phyloP scores from a whole-genome alignment of 2,797 vertebrate genomes.

The Lepidocolaptes lacrymiger region DNA sequence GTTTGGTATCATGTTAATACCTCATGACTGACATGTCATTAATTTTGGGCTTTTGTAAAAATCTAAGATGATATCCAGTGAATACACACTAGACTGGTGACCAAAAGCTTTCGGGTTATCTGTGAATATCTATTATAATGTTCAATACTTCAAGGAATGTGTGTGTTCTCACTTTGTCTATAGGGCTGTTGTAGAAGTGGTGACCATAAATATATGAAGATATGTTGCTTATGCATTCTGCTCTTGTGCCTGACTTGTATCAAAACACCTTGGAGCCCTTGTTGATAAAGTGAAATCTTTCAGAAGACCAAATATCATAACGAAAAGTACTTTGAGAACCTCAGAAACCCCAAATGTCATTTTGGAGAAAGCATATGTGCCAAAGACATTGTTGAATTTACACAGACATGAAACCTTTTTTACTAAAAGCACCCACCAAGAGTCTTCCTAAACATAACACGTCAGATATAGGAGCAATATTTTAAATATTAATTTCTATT shows the following conservation, averaged over 20 bases:
- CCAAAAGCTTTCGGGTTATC: not conserved
- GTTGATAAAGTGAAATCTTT: not conserved
- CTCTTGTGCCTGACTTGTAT: not conserved
- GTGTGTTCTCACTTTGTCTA: not conserved
- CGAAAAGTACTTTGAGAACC: not conserved
- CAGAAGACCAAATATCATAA: not conserved
- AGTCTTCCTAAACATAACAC: not conserved
- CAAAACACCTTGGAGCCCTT: not conserved
- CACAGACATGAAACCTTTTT: not conserved
- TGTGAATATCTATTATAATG: not conserved
- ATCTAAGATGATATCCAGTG: not conserved
- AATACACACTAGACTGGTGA: not conserved
- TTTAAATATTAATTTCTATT: not conserved
- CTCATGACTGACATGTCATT: not conserved
- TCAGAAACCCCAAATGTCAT: not conserved
- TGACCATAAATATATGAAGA: not conserved
- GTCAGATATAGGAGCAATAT: not conserved
- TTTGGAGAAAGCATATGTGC: not conserved
- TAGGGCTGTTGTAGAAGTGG: rapidly evolving
- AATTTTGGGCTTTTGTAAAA: not conserved
- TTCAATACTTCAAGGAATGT: not conserved
- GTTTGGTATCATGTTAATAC: not conserved
- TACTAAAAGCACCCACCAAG: not conserved
- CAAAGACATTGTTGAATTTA: not conserved
- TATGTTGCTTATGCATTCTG: not conserved